These are phyloP conservation scores for Pinctada fucata DNA, from an alignment of 2,888 invertebrate species.

Conservation along the genomic window DNA sequence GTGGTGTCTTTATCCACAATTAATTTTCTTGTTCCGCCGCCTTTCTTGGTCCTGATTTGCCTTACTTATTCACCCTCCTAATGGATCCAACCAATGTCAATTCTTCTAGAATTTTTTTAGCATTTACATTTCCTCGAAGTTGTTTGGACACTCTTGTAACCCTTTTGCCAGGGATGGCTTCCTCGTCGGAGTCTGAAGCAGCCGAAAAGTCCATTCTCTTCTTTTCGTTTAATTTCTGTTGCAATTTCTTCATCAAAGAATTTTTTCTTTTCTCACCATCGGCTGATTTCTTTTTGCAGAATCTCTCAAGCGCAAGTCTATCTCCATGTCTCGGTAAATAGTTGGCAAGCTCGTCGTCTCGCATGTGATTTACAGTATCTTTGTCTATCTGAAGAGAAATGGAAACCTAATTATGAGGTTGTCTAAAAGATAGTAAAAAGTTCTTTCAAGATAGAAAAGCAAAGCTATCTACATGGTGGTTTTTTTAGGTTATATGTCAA, in stretches of 20 bases:
- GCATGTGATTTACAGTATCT: constrained; percentile 10
- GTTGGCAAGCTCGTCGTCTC: constrained; percentile 21
- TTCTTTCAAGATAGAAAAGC: too few species aligned
- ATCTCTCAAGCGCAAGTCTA: neutral
- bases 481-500: too few species aligned
- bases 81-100: constrained; percentile 23
- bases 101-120: constrained; percentile 5
- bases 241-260: neutral
- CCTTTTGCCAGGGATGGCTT: neutral
- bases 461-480: too few species aligned
- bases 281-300: neutral
- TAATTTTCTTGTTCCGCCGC: constrained; percentile 21
- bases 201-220: neutral
- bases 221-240: constrained; percentile 5
- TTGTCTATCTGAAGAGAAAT: constrained; percentile 8
- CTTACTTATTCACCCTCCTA: neutral
- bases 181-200: too few species aligned
- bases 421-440: too few species aligned
- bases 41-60: constrained; percentile 20
- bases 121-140: constrained; percentile 9
- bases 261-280: neutral
- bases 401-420: too few species aligned
- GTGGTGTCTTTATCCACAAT: constrained; percentile 15
- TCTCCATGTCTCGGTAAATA: constrained; percentile 16
- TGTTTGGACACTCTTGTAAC: neutral